Evolutionary conservation across 92 coral and sea anemone genomes (phyloP).

Genomic region (Porites rus): DNA sequence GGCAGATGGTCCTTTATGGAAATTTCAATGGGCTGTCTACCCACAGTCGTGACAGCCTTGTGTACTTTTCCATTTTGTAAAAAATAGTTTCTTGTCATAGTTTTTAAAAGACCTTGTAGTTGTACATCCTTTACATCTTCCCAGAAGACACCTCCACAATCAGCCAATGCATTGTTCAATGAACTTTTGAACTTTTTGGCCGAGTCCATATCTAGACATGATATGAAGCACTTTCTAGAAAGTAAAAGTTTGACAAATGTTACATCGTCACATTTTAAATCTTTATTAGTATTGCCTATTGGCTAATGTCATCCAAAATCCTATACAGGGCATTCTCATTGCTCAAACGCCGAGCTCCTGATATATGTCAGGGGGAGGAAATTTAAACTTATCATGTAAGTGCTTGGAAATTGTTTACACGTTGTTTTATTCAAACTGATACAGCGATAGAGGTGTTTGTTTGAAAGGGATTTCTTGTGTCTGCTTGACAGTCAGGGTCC

Average conservation of each 20-base stretch:
- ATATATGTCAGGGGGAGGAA: too few species aligned
- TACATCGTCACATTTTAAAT: too few species aligned
- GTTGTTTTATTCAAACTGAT: too few species aligned
- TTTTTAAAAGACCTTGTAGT: conserved; percentile 20
- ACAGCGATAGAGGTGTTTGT: too few species aligned
- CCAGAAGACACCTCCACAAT: conserved; percentile 48
- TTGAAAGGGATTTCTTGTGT: too few species aligned
- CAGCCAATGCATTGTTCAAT: conserved; percentile 42
- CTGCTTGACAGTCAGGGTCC: too few species aligned
- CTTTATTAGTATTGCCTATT: too few species aligned
- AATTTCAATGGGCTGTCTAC: conserved; percentile 20
- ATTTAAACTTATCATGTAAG: too few species aligned
- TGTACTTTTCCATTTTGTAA: conserved; percentile 16
- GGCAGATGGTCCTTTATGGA: conserved; percentile 18
- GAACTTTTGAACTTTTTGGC: conserved; percentile 46
- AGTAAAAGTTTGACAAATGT: not conserved
- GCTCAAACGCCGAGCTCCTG: too few species aligned
- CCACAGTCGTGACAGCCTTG: conserved; percentile 37
- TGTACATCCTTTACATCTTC: conserved; percentile 47
- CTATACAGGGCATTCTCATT: too few species aligned
- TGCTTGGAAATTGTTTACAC: too few species aligned
- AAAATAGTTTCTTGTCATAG: conserved; percentile 30
- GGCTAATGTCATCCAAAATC: too few species aligned
- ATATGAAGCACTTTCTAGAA: conserved; percentile 40
- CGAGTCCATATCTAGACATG: conserved; percentile 41